A percentile compares a stretch with the other conserved stretches of the same genome.
phyloP scores from a whole-genome alignment of 2,797 vertebrate species.

The Emys orbicularis region DNA sequence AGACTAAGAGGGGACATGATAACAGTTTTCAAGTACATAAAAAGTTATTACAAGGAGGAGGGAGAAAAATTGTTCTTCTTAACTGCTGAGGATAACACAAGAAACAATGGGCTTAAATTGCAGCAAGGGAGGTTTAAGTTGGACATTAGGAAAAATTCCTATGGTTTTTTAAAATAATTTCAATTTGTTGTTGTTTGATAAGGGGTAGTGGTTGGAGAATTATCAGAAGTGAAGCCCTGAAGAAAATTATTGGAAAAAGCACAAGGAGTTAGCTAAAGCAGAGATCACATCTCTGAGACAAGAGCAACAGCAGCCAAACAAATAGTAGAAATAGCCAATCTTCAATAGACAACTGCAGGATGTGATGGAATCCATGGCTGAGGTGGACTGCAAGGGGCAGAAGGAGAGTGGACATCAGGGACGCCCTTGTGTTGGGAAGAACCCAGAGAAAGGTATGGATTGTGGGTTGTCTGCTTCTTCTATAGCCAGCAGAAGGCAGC shows the following conservation, averaged over 20 bases:
- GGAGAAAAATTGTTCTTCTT: too few relatives aligned
- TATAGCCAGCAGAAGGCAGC: neutral
- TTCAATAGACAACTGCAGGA: accelerated
- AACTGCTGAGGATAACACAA: too few relatives aligned
- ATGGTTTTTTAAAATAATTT: accelerated
- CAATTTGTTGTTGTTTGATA: neutral
- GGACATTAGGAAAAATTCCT: neutral
- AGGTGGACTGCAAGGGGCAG: neutral
- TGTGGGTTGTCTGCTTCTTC: neutral
- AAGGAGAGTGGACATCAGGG: neutral
- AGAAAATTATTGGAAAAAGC: accelerated
- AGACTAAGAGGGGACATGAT: too few relatives aligned
- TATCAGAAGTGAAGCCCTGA: accelerated
- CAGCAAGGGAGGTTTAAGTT: too few relatives aligned
- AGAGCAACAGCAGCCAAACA: accelerated
- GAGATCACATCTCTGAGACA: neutral
- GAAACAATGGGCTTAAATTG: too few relatives aligned
- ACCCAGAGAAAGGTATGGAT: accelerated
- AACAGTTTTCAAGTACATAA: too few relatives aligned
- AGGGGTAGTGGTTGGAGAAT: accelerated
- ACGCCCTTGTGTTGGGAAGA: neutral
- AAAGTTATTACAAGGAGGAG: too few relatives aligned
- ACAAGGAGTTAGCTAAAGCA: neutral
- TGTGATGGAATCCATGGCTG: neutral
- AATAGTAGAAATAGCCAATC: accelerated